These are phyloP conservation scores for Lepidocyrtoides sp. DNA, from an alignment of 2,888 invertebrate genomes.

Conservation along the genomic window DNA sequence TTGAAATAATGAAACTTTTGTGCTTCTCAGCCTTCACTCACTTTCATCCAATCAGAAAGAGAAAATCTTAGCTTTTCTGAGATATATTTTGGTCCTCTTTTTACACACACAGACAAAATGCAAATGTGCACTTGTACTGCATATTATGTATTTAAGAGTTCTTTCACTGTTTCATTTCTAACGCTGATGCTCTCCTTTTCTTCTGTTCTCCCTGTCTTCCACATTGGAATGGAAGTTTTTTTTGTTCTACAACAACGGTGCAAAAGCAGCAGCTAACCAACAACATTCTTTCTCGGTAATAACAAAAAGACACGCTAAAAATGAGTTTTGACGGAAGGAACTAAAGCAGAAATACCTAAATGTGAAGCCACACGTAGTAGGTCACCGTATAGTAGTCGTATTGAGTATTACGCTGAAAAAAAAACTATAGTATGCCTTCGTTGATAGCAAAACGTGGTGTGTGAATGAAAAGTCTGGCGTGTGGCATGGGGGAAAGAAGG, in stretches of 20 bases:
- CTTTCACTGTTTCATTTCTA: not conserved
- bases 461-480: not conserved
- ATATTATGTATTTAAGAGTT: conserved; percentile 30
- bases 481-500: not conserved
- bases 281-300: conserved; percentile 33
- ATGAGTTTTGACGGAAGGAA: conserved; percentile 60
- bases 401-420: too few species aligned
- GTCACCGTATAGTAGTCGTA: not conserved
- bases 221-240: conserved; percentile 38
- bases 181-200: not conserved
- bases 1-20: not conserved
- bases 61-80: not conserved
- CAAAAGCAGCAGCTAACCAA: not conserved
- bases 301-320: conserved; percentile 60
- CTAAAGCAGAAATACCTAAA: conserved; percentile 43
- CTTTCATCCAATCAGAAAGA: conserved; percentile 4
- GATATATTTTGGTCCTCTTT: conserved; percentile 3
- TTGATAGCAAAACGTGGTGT: not conserved
- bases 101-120: not conserved
- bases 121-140: not conserved
- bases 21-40: not conserved
- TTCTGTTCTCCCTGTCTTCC: conserved; percentile 29
- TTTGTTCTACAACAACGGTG: conserved; percentile 15
- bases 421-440: not conserved
- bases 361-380: conserved; percentile 9